A percentile compares a stretch with the other conserved stretches of the same genome.
phyloP scores from a whole-genome alignment of 2,113 vertebrate species.

The Cyanoramphus novaezelandiae region DNA sequence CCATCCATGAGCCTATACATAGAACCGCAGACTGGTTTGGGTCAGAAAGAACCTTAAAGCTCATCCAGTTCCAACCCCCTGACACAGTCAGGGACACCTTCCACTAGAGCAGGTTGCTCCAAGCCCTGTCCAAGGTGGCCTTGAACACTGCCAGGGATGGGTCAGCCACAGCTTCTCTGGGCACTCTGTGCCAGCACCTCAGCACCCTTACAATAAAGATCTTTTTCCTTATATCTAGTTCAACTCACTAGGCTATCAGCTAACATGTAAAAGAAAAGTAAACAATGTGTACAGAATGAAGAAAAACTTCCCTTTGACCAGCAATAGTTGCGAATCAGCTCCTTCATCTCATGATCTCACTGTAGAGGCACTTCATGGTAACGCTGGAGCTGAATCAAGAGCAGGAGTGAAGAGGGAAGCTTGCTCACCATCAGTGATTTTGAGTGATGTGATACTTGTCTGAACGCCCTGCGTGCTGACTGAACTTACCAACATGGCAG shows the following conservation, averaged over 20 bases:
- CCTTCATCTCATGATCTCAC: neutral
- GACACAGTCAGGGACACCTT: neutral
- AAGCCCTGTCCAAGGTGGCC: neutral
- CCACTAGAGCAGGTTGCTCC: neutral
- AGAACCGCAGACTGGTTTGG: neutral
- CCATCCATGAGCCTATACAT: neutral
- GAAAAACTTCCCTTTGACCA: neutral
- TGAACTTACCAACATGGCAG: neutral
- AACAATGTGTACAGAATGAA: neutral
- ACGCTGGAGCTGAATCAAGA: neutral
- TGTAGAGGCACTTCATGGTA: neutral
- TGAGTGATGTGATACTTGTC: neutral
- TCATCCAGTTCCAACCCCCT: neutral
- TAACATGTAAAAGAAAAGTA: neutral
- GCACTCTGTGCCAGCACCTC: neutral
- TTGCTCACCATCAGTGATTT: neutral
- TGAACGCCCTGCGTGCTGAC: accelerated
- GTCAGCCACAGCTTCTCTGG: neutral
- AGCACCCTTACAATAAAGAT: neutral
- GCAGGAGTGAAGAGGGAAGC: neutral
- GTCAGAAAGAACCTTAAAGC: neutral
- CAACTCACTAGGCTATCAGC: neutral
- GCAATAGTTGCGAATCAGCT: neutral
- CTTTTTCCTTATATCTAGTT: neutral
- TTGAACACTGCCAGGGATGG: neutral